These are phyloP conservation scores for silkworm (Bombyx mori) DNA, from an alignment of 1,140 invertebrate genomes.

Conservation along the genomic window DNA sequence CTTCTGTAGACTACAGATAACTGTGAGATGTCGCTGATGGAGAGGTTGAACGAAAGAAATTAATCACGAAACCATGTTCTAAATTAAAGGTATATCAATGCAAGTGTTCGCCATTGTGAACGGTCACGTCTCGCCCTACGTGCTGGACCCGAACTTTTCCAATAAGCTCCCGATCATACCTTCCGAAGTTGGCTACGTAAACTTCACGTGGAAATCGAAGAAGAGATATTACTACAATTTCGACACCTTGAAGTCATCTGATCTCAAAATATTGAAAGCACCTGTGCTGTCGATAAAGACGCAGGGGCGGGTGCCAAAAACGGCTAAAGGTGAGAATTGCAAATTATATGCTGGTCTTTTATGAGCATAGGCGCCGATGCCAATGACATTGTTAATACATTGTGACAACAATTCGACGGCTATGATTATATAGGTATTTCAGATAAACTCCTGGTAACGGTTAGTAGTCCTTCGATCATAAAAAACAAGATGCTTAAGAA, in stretches of 20 bases:
- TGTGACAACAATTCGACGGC: no score
- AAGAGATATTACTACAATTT: constrained; percentile 92
- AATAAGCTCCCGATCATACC: constrained; percentile 91
- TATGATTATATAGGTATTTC: no score
- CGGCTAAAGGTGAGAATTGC: constrained; percentile 79
- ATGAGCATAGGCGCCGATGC: not conserved
- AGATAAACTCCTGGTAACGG: no score
- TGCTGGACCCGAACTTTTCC: constrained; percentile 91
- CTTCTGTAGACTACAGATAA: no score
- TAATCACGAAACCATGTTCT: not conserved
- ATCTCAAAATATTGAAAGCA: constrained; percentile 85
- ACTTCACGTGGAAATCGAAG: constrained; percentile 92
- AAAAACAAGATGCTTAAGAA: no score
- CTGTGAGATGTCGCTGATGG: no score
- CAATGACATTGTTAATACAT: no score
- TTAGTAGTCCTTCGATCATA: no score
- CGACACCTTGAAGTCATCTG: constrained; percentile 85
- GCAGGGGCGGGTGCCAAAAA: constrained; percentile 85
- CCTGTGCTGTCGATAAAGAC: constrained; percentile 90
- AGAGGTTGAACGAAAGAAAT: not conserved
- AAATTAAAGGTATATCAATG: constrained; percentile 81
- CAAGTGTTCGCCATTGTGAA: constrained; percentile 91
- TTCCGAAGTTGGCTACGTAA: constrained; percentile 89
- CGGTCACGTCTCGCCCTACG: constrained; percentile 86
- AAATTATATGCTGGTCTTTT: constrained; percentile 1